These are phyloP conservation scores for Drosophila guanche DNA, from an alignment of 1,140 invertebrate species.

Conservation along the genomic window DNA sequence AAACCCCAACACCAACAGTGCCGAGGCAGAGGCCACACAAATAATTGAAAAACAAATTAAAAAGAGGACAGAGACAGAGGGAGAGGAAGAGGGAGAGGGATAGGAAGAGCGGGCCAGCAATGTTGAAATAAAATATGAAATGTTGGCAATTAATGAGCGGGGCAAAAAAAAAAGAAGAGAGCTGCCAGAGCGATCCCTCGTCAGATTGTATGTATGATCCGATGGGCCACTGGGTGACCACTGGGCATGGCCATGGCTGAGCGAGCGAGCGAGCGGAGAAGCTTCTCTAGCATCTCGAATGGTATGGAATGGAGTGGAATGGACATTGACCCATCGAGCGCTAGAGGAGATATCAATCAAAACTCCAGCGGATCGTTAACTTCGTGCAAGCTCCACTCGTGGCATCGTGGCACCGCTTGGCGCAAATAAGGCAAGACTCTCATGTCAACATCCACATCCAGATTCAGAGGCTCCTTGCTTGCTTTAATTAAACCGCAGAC, in stretches of 20 bases:
- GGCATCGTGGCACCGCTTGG: slow-evolving; percentile 39
- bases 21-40: slow-evolving; percentile 55
- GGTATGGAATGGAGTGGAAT: background rate
- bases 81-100: slow-evolving; percentile 27
- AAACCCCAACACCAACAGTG: slow-evolving; percentile 10
- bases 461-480: slow-evolving; percentile 30
- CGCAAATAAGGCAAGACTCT: slow-evolving; percentile 44
- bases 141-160: slow-evolving; percentile 76
- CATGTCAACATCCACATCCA: slow-evolving; percentile 23
- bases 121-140: slow-evolving; percentile 79
- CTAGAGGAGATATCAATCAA: slow-evolving; percentile 68
- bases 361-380: slow-evolving; percentile 67
- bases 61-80: slow-evolving; percentile 33
- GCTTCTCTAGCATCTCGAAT: slow-evolving; percentile 6
- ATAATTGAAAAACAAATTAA: slow-evolving; percentile 81
- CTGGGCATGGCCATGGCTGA: slow-evolving; percentile 44
- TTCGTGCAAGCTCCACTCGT: slow-evolving; percentile 31
- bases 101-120: slow-evolving; percentile 36
- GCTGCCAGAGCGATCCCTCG: slow-evolving; percentile 32
- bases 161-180: slow-evolving; percentile 22
- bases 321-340: slow-evolving; percentile 53
- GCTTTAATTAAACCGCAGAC: slow-evolving; percentile 55
- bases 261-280: background rate
- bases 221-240: slow-evolving; percentile 47
- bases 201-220: slow-evolving; percentile 31